Base-by-base conservation (phyloP, 1,140 invertebrate species). In the Danaus melanippus region DNA sequence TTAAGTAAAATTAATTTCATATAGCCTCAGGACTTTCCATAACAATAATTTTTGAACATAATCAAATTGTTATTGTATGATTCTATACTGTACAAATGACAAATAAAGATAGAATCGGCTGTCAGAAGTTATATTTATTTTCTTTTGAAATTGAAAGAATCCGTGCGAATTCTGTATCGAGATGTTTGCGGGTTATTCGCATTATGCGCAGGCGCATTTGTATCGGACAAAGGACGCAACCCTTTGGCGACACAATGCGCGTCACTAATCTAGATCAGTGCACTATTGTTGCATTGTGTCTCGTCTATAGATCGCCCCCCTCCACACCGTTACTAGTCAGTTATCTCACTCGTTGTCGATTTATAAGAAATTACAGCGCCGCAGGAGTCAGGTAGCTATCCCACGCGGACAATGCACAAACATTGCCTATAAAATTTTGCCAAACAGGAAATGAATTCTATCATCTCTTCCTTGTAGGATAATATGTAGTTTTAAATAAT, bases 111-210 rank as follows among this genome's bases (percentile, higher is more conserved):
- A 76, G 69, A 67, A 83, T 83, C 71, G 74, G 77, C 78, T 86
- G 83, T 84, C 83, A 86, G 76, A 86, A 86, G 83, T 84, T 86
- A 84, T 84, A 86, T 86, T 86, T 86, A 86, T 86, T 80, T 86
- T 84, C 79, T 86, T 86, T 86, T 82, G 60, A 83, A 86, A 84
- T 86, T 80, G 76, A 84, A 82, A 84, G 80, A 84, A 86, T 74
- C 71, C 61, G 60, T 84, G 79, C 79, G 75, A 84, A 81, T 81
- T 74, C 59, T 68, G 67, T 65, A 75, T 81, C 74, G 76, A 80
- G 75, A 79, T 82, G 79, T 81, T 86, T 82, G 79, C 74, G 76
- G 75, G 76, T 70, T 69, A 68, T 72, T 68, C 64, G 70, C 67
- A 79, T 82, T 78, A 79, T 79, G 73, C 69, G 66, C 66, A 60